Conservation (phyloP, 2,888 invertebrate genomes). For the Cheilosia vulpina region DNA sequence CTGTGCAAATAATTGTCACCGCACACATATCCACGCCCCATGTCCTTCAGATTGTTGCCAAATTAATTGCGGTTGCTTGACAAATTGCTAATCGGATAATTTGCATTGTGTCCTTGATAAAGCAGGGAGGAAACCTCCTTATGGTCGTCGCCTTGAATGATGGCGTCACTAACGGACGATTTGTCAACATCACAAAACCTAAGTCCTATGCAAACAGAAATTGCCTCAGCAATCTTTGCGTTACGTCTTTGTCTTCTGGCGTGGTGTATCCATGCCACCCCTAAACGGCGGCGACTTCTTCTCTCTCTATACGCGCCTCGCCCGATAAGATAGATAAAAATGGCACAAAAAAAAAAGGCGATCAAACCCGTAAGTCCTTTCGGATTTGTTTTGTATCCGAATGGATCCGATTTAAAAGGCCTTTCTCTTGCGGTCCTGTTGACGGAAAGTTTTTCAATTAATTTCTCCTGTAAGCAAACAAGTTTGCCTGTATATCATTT, state of each 20-base stretch:
- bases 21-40: background rate
- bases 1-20: too few species aligned
- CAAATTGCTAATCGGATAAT: conserved; percentile 48
- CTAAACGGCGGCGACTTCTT: conserved; percentile 16
- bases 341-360: conserved; percentile 14
- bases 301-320: background rate
- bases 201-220: conserved; percentile 54
- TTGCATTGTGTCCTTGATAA: conserved; percentile 26
- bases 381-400: conserved; percentile 60
- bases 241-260: conserved; percentile 34
- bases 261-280: conserved; percentile 17
- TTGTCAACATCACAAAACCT: conserved; percentile 65
- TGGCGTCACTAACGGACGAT: conserved; percentile 61
- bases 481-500: conserved; percentile 45
- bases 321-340: conserved; percentile 47
- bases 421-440: conserved; percentile 55
- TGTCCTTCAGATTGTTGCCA: conserved; percentile 7
- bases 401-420: conserved; percentile 58
- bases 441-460: conserved; percentile 72
- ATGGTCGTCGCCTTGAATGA: conserved; percentile 38
- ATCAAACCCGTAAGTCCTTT: conserved; percentile 63
- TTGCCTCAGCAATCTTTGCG: conserved; percentile 43
- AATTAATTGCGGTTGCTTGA: conserved; percentile 34
- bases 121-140: background rate
- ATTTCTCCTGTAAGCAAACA: conserved; percentile 70